These are phyloP conservation scores for Apamea crenata DNA, from an alignment of 2,888 invertebrate genomes.

Conservation along the genomic window DNA sequence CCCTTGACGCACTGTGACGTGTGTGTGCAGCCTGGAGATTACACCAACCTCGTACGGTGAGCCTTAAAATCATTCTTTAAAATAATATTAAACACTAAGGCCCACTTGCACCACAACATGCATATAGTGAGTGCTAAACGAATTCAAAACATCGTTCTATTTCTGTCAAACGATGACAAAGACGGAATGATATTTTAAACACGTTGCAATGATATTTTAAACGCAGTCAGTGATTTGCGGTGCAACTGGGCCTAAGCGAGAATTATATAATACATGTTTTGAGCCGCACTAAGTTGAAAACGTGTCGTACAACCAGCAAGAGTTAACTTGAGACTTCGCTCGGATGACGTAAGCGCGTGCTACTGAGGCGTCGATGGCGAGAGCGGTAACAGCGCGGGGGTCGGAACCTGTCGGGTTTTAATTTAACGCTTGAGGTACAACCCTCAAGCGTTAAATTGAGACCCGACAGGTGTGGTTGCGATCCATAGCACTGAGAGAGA, in stretches of 20 bases:
- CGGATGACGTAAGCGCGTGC: too few relatives aligned
- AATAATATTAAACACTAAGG: not conserved
- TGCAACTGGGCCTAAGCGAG: not conserved
- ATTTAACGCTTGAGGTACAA: too few relatives aligned
- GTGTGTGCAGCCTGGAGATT: constrained; percentile 91
- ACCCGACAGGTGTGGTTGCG: not conserved
- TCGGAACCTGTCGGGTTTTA: too few relatives aligned
- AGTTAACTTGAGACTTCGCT: too few relatives aligned
- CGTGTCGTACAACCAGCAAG: too few relatives aligned
- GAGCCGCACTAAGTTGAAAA: not conserved
- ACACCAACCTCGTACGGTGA: constrained; percentile 92
- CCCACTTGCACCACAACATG: not conserved
- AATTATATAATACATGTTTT: not conserved
- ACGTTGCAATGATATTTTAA: too few relatives aligned
- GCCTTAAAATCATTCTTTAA: not conserved
- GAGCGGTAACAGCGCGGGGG: too few relatives aligned
- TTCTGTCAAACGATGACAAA: not conserved
- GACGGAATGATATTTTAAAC: not conserved
- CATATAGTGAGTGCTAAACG: not conserved
- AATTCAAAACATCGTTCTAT: too few relatives aligned
- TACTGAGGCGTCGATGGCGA: too few relatives aligned
- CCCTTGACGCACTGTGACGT: constrained; percentile 91
- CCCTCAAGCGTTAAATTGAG: too few relatives aligned
- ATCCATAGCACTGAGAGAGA: not conserved
- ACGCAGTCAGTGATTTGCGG: not conserved